Base-by-base conservation (phyloP, 2,888 invertebrate species). In the Dilophus febrilis region DNA sequence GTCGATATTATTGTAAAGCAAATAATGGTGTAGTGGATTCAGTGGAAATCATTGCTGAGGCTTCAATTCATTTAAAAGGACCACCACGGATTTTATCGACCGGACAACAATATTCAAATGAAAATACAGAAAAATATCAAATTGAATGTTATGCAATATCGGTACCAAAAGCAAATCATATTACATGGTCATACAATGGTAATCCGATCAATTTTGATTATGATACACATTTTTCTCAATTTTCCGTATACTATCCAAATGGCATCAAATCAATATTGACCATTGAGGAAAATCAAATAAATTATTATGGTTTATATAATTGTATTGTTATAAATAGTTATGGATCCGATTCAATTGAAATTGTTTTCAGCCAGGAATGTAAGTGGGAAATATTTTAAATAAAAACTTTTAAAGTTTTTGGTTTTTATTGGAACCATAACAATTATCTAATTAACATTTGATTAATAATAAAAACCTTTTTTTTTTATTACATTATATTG, bases 261-360 rank as follows among this genome's bases (percentile, higher is more conserved):
- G 85, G 87, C 3, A 74, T 90, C 32, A 83, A 84, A 60, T 91
- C 87, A 41, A 84, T 85, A n/a, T 68, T 94, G 40, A 79, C 88
- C 50, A 86, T 94, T 48, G 69, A 84, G 40, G 83, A 87, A 55
- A 84, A 87, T 32, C 78, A 81, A 54, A 75, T 81, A 22, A 74
- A 75, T 49, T 91, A 94, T 59, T 94, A 88, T 54, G 92, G 92
- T 35, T 71, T 76, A 49, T 94, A 92, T 68, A 91, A 90, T 63
- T 94, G 94, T 61, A 86, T 88, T 38, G 90, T 91, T 26, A 77
- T 80, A 37, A 94, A 94, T 58, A 80, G 82, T 45, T 91, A 85
- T 50, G 94, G 94, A 33, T 77, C 77, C 47, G 90, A 86, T 57
- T 75, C 78, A 37, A 73, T 82, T 49, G 80, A 86, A 57, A 91